Evolutionary conservation across 2,113 vertebrate species (phyloP), one percentile per base, ranked within the genome.

Genomic region (Zosterops japonicus): DNA sequence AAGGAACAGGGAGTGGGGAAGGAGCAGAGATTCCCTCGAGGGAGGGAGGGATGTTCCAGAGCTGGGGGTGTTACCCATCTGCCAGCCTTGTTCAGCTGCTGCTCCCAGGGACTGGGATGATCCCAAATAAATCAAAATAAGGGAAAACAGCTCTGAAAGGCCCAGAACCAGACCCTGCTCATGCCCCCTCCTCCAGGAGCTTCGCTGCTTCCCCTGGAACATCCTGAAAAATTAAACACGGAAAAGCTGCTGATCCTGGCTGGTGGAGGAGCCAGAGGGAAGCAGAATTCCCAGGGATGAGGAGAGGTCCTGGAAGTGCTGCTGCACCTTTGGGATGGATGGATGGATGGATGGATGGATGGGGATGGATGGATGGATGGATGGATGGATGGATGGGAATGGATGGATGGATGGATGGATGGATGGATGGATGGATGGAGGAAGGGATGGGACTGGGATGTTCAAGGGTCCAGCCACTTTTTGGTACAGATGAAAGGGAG

Each of bases 1-100:
- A 55, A 46, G 79, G 59, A 77, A 49, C 1, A 15, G 0, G 0
- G 69, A 47, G 14, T 0, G 3, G 71, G 64, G 59, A 55, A 17
- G 8, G 31, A 22, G 60, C 24, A n/a, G 60, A 67, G 39, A 89
- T n/a, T 60, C 60, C 60, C 60, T 6, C 42, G 11, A 39, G 24
- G 36, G 11, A 69, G 23, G 25, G n/a, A 81, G 22, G 44, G 69
- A 67, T 16, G 27, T 3, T 64, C 57, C 77, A 23, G 60, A 88
- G 79, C 57, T 0, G 14, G 39, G 55, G 56, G 69, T 44, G 60
- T 61, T 61, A 39, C 77, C 80, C 91, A 84, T 74, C 85, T 90
- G 76, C 31, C 18, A 1, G 9, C 31, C 9, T 39, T 17, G 1
- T 36, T 59, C 18, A 9, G 71, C 60, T 61, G 67, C 72, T 89